A percentile compares a stretch with the other conserved stretches of the same genome.
phyloP scores from a whole-genome alignment of 2,888 invertebrate genomes.

The Torymus tubicola region DNA sequence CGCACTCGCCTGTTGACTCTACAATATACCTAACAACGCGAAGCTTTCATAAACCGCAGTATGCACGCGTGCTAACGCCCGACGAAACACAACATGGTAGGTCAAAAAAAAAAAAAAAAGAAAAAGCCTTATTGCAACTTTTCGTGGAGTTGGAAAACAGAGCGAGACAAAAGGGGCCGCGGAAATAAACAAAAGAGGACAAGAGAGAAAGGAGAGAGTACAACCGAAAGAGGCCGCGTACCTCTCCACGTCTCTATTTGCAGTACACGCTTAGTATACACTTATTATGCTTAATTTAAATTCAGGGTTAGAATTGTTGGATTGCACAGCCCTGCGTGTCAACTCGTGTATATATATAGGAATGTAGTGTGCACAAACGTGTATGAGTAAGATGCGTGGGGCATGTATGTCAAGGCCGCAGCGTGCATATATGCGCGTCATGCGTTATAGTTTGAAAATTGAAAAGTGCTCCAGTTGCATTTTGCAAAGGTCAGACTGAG shows the following conservation, averaged over 20 bases:
- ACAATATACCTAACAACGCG: too few species aligned
- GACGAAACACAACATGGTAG: too few species aligned
- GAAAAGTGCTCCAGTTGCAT: too few species aligned
- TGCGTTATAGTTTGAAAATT: too few species aligned
- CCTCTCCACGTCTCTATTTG: constrained; percentile 31
- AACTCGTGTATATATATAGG: constrained; percentile 6
- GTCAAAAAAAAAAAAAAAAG: constrained; percentile 1
- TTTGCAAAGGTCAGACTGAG: too few species aligned
- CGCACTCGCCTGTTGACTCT: constrained; percentile 2
- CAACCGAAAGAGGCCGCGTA: constrained; percentile 52
- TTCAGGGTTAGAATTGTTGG: constrained; percentile 57
- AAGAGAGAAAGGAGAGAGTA: constrained; percentile 38
- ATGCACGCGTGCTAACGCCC: neutral
- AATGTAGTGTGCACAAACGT: constrained; percentile 11
- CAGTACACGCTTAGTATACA: constrained; percentile 34
- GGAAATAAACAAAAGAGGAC: constrained; percentile 6
- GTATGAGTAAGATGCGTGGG: neutral
- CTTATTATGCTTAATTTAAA: constrained; percentile 61
- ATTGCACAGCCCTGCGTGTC: constrained; percentile 51
- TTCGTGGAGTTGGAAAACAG: neutral
- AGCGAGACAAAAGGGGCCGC: neutral
- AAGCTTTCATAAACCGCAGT: constrained; percentile 1
- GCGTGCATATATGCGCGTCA: too few species aligned
- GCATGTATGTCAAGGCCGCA: too few species aligned
- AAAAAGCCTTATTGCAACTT: neutral